phyloP scores from a whole-genome alignment of 1,140 invertebrate genomes.

The Drosophila nasuta region DNA sequence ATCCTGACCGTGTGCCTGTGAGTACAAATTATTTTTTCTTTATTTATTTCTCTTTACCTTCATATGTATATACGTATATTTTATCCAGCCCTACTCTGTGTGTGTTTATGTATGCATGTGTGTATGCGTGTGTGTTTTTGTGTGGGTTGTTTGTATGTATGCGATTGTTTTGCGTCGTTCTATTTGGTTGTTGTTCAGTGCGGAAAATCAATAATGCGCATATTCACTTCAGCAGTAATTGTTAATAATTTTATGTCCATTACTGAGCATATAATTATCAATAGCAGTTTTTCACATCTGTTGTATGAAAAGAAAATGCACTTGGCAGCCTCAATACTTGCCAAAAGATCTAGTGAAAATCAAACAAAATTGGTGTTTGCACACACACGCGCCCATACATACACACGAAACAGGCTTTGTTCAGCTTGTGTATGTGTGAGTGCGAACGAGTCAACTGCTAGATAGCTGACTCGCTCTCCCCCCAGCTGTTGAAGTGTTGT shows the following conservation, averaged over 20 bases:
- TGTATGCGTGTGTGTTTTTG: conserved; percentile 19
- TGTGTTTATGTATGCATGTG: conserved; percentile 22
- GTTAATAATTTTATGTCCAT: conserved; percentile 50
- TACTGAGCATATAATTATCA: conserved; percentile 14
- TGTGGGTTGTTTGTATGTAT: conserved; percentile 60
- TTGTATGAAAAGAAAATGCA: conserved; percentile 30
- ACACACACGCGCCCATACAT: conserved; percentile 28
- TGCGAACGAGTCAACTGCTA: conserved; percentile 39
- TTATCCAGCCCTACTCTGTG: neutral
- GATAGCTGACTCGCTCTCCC: conserved; percentile 65
- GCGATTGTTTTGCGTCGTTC: conserved; percentile 78
- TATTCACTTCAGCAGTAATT: conserved; percentile 52
- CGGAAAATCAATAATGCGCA: conserved; percentile 80
- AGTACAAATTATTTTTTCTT: conserved; percentile 85
- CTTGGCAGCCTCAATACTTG: conserved; percentile 33
- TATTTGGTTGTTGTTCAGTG: conserved; percentile 42
- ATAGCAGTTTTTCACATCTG: conserved; percentile 14
- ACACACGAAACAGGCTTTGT: conserved; percentile 48
- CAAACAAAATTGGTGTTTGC: conserved; percentile 39
- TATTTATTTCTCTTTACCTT: conserved; percentile 23
- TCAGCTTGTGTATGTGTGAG: conserved; percentile 27
- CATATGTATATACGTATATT: conserved; percentile 18
- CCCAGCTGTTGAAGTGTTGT: conserved; percentile 73
- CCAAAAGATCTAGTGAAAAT: conserved; percentile 48
- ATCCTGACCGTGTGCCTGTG: conserved; percentile 98